Evolutionary conservation across 1,140 invertebrate species (phyloP), one percentile per base, ranked within the genome.

Genomic region (Zaprionus africanus): DNA sequence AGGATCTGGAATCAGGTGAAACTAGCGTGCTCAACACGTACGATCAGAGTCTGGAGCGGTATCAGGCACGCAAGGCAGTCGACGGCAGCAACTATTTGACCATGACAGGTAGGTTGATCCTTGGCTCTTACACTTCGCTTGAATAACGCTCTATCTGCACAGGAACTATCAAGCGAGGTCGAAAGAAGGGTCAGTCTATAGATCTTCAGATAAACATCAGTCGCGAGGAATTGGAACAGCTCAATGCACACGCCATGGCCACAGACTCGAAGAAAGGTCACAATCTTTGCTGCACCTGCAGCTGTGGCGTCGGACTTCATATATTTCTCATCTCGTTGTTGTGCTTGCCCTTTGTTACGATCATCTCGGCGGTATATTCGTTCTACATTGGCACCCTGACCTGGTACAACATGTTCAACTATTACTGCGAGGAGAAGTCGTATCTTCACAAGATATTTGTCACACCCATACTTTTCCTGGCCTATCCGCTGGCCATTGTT

Each of bases 301-400:
- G 94, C 9, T 62, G 94, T 2, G 93, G 93, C 36, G 94, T 94
- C 62, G 96, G 96, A 2, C 93, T 94, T 11, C 96, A 97, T 93
- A 94, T 96, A 38, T 93, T 95, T 59, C 57, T 96, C 0, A 94
- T 96, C 78, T 95, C 95, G 58, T 69, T 96, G 13, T 43, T 96
- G 1, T 96, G 95, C 82, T 93, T 95, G 76, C 96, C 96, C 17
- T 93, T 96, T 92, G 94, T 96, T 17, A 94, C 95, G 28, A 67
- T 95, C 22, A 92, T 96, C 56, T 96, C 96, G 19, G 92, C 94
- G 15, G 87, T 94, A 36, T 96, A 96, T 81, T 95, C 95, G 5
- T 96, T 97, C 91, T 96, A 96, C 81, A 95, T 96, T 73, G 96
- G 96, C 36, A 96, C 96, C 1, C 92, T 96, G 75, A 96, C 96